phyloP scores from a whole-genome alignment of 2,888 invertebrate species.

The Hemithea aestivaria region DNA sequence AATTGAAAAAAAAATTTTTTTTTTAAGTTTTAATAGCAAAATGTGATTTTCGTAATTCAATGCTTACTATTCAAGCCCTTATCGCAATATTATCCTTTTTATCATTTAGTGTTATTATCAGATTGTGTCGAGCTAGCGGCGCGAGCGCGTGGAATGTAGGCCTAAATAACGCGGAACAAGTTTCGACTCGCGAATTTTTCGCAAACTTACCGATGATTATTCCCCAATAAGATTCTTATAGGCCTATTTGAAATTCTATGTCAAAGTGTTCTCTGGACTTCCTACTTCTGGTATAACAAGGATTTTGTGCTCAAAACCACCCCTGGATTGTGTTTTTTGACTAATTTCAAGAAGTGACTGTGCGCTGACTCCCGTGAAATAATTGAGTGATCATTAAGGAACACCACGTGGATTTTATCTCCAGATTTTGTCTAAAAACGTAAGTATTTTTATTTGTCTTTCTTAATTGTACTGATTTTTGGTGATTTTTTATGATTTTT shows the following conservation, averaged over 20 bases:
- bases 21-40: no score
- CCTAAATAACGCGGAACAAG: conserved; percentile 56
- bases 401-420: conserved; percentile 36
- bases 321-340: conserved; percentile 36
- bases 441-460: conserved; percentile 46
- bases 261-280: conserved; percentile 32
- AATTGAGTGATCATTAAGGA: conserved; percentile 28
- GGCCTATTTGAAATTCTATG: conserved; percentile 62
- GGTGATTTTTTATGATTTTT: conserved; percentile 3
- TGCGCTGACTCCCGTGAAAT: conserved; percentile 30
- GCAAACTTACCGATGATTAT: conserved; percentile 47
- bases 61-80: no score
- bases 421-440: conserved; percentile 30
- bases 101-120: conserved; percentile 30
- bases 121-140: conserved; percentile 32
- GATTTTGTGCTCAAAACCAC: conserved; percentile 36
- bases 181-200: conserved; percentile 56
- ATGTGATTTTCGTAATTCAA: no score
- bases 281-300: conserved; percentile 40
- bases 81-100: conserved; percentile 47
- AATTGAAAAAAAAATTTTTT: neutral
- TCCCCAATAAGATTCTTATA: conserved; percentile 73
- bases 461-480: conserved; percentile 12
- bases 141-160: conserved; percentile 48
- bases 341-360: conserved; percentile 47